These are phyloP conservation scores for Lasioglossum leucozonium DNA, from an alignment of 2,888 invertebrate genomes.

Conservation along the genomic window DNA sequence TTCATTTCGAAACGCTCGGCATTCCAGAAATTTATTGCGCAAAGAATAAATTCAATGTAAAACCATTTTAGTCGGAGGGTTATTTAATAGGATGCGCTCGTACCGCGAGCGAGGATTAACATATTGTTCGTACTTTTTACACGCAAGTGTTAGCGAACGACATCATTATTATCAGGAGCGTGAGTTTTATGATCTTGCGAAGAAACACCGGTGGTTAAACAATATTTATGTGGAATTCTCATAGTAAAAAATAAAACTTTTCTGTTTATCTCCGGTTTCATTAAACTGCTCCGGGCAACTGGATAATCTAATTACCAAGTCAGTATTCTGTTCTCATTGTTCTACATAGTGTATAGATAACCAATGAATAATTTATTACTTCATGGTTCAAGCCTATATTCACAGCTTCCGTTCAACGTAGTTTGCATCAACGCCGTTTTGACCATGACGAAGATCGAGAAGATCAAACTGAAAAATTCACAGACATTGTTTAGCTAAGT, in stretches of 20 bases:
- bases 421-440: not conserved
- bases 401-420: not conserved
- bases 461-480: not conserved
- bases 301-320: not conserved
- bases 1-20: not conserved
- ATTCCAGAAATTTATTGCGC: not conserved
- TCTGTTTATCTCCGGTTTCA: not conserved
- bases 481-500: not conserved
- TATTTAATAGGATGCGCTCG: not conserved
- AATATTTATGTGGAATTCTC: no score
- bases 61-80: not conserved
- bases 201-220: no score
- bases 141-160: not conserved
- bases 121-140: not conserved
- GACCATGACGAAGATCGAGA: not conserved
- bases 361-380: not conserved
- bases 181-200: no score
- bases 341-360: not conserved
- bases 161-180: not conserved
- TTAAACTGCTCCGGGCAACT: not conserved
- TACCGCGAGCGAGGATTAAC: not conserved
- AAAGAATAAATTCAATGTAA: not conserved
- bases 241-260: no score
- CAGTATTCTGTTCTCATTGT: not conserved
- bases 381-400: not conserved